A percentile compares a stretch with the other conserved stretches of the same genome.
Evolutionary conservation across 2,888 invertebrate genomes (phyloP).

Genomic region (Acleris laterana): DNA sequence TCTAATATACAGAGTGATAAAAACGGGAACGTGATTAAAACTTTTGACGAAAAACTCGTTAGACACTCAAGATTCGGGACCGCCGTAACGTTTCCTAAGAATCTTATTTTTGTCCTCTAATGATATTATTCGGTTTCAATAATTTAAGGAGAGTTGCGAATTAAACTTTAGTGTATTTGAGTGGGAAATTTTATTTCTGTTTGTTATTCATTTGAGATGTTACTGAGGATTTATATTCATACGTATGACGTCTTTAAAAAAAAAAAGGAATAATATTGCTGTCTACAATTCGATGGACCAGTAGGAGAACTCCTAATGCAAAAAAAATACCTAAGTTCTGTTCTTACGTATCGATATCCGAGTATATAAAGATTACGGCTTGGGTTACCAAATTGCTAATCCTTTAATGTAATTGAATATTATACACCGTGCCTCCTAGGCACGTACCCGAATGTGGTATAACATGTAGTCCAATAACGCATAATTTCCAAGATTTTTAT

Average conservation of each 20-base stretch:
- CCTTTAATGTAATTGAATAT: neutral
- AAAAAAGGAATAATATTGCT: no score
- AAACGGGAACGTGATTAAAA: conserved; percentile 46
- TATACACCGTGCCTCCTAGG: no score
- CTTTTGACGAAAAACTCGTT: conserved; percentile 43
- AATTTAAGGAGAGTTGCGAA: conserved; percentile 13
- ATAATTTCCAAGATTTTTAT: no score
- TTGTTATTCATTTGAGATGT: neutral
- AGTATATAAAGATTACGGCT: no score
- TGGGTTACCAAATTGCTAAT: no score
- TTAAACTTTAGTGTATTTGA: conserved; percentile 11
- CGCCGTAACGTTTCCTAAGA: conserved; percentile 26
- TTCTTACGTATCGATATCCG: no score
- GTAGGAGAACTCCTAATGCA: no score
- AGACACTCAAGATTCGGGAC: conserved; percentile 32
- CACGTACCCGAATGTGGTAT: no score
- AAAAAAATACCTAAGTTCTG: no score
- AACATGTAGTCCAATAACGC: no score
- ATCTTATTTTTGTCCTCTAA: conserved; percentile 16
- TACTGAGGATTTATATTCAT: neutral
- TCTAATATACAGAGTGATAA: conserved; percentile 10
- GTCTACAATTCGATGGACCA: no score
- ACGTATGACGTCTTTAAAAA: no score
- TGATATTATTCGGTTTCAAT: conserved; percentile 17
- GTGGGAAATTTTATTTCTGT: conserved; percentile 10